Conservation (phyloP, 2,113 vertebrate genomes). For the Phaethornis superciliosus region DNA sequence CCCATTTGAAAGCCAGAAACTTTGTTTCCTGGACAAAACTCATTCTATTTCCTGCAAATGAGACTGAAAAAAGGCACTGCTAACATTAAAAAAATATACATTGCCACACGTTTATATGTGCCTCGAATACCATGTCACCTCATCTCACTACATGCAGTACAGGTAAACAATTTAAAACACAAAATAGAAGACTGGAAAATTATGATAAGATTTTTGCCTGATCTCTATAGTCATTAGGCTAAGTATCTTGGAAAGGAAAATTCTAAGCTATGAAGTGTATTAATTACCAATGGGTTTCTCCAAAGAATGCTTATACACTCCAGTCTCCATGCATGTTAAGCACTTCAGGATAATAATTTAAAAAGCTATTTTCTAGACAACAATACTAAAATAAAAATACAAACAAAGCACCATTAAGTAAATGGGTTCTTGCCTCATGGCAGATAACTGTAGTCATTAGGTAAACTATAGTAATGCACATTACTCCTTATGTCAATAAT, state of each 20-base stretch:
- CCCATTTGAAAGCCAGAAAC: neutral
- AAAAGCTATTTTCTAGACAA: slow-evolving; percentile 56
- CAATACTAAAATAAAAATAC: slow-evolving; percentile 40
- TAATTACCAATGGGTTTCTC: slow-evolving; percentile 3
- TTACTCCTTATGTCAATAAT: slow-evolving; percentile 57
- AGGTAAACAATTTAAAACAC: neutral
- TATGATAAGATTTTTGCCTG: neutral
- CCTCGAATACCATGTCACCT: neutral
- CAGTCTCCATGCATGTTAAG: neutral
- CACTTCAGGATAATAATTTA: slow-evolving; percentile 19
- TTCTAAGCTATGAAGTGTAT: neutral
- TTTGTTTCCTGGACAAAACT: neutral
- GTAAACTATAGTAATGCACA: slow-evolving; percentile 44
- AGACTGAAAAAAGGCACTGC: neutral
- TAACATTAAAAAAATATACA: neutral
- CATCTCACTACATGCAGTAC: neutral
- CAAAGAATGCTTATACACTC: neutral
- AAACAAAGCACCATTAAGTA: slow-evolving; percentile 60
- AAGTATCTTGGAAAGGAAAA: slow-evolving; percentile 1
- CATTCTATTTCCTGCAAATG: neutral
- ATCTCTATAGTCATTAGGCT: slow-evolving; percentile 12
- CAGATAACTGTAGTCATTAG: slow-evolving; percentile 49
- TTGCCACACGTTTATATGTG: neutral
- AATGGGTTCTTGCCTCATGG: slow-evolving; percentile 61
- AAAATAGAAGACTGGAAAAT: neutral